Percentiles rank a stretch among this genome's conserved stretches.
phyloP scores from a whole-genome alignment of 2,797 vertebrate species.

The Aeoliscus strigatus region DNA sequence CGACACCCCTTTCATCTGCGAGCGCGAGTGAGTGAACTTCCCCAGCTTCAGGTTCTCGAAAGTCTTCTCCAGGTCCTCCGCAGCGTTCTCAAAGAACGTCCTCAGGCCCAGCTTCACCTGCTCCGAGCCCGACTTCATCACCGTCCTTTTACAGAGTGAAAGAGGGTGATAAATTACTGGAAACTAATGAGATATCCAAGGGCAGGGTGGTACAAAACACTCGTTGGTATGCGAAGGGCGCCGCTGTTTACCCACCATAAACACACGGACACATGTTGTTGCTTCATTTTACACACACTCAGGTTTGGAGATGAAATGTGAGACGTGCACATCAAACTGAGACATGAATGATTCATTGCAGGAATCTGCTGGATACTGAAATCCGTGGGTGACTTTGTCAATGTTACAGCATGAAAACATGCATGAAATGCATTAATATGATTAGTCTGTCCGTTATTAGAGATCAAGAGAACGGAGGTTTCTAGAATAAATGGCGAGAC shows the following conservation, averaged over 20 bases:
- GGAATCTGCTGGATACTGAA: slow-evolving; percentile 30
- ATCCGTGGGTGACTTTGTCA: slow-evolving; percentile 39
- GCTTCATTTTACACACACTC: slow-evolving; percentile 15
- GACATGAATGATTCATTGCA: slow-evolving; percentile 35
- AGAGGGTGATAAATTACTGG: slow-evolving; percentile 5
- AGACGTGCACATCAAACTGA: slow-evolving; percentile 8
- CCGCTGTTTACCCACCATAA: slow-evolving; percentile 9
- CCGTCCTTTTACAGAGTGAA: slow-evolving; percentile 78
- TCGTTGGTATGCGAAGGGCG: slow-evolving; percentile 26
- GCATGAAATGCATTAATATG: slow-evolving; percentile 35
- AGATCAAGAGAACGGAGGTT: no score
- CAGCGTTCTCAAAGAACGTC: slow-evolving; percentile 95
- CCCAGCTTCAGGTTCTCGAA: slow-evolving; percentile 96
- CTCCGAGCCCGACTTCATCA: slow-evolving; percentile 97
- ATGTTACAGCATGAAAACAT: slow-evolving; percentile 9
- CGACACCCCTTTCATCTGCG: slow-evolving; percentile 96
- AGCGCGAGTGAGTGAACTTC: slow-evolving; percentile 96
- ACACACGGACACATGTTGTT: slow-evolving; percentile 22
- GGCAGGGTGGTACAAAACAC: slow-evolving; percentile 22
- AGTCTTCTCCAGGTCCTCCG: slow-evolving; percentile 93
- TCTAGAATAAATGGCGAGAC: slow-evolving; percentile 27
- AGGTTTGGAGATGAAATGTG: slow-evolving; percentile 27
- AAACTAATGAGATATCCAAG: slow-evolving; percentile 10
- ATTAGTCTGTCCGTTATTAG: slow-evolving; percentile 39
- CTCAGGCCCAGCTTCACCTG: slow-evolving; percentile 88